A percentile compares a stretch with the other conserved stretches of the same genome.
Conservation (phyloP, 2,113 vertebrate species). For the human (Homo sapiens) region DNA sequence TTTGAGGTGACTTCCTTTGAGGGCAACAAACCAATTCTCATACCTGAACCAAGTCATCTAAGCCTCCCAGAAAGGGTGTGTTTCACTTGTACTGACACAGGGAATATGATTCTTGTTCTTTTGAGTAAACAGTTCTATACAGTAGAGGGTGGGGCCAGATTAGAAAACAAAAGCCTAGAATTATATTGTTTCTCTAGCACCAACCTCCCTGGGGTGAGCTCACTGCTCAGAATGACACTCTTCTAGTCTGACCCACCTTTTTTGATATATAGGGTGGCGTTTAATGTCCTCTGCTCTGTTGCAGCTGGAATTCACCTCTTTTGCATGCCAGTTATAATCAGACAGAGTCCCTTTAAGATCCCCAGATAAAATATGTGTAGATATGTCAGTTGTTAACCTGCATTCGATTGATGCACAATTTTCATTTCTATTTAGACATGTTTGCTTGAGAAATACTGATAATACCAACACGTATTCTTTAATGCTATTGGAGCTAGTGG, state of each 20-base stretch:
- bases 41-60: background rate
- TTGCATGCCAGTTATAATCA: conserved; percentile 32
- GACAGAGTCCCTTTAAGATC: conserved; percentile 24
- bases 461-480: background rate
- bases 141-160: background rate
- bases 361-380: conserved; percentile 41
- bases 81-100: background rate
- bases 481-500: background rate
- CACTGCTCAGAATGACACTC: conserved; percentile 4
- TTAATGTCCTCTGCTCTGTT: background rate
- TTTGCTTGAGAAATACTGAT: conserved; percentile 48
- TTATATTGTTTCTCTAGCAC: conserved; percentile 30
- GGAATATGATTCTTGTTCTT: conserved; percentile 21
- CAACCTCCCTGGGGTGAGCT: conserved; percentile 24
- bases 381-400: conserved; percentile 25
- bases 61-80: background rate
- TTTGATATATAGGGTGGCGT: background rate
- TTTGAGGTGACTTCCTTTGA: background rate
- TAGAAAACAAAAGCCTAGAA: conserved; percentile 37
- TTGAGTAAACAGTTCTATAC: conserved; percentile 26
- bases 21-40: conserved; percentile 6
- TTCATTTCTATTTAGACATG: conserved; percentile 60
- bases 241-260: background rate
- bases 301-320: conserved; percentile 16
- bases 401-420: background rate